Evolutionary conservation across 2,113 vertebrate genomes (phyloP).

Genomic region (Pelecanoides urinatrix): DNA sequence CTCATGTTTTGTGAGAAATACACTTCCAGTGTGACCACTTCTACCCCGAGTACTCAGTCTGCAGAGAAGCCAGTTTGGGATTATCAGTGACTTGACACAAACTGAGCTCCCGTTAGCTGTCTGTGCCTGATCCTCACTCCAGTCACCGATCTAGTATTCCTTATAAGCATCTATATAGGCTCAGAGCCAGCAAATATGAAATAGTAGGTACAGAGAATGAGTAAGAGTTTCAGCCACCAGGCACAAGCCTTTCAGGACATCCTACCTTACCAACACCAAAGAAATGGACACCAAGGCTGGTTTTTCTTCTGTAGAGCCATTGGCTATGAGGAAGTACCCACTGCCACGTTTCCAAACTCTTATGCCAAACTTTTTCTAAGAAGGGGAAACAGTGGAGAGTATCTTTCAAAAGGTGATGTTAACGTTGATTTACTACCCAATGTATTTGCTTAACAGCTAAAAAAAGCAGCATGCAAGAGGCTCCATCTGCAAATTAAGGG

Average conservation of each 20-base stretch:
- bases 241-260: background rate
- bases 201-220: background rate
- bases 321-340: background rate
- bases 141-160: background rate
- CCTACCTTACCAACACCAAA: background rate
- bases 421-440: background rate
- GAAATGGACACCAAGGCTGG: background rate
- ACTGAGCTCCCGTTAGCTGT: background rate
- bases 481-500: background rate
- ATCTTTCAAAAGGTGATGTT: background rate
- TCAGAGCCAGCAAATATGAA: background rate
- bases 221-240: rapidly evolving
- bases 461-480: background rate
- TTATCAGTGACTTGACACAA: background rate
- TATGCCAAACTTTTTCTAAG: background rate
- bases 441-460: background rate
- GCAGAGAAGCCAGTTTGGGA: background rate
- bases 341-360: background rate
- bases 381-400: background rate
- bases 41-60: background rate
- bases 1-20: background rate
- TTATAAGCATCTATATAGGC: background rate
- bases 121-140: background rate
- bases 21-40: background rate
- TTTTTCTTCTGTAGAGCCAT: background rate